These are phyloP conservation scores for honey bee (Apis mellifera) DNA, from an alignment of 1,140 invertebrate species.

Conservation along the genomic window DNA sequence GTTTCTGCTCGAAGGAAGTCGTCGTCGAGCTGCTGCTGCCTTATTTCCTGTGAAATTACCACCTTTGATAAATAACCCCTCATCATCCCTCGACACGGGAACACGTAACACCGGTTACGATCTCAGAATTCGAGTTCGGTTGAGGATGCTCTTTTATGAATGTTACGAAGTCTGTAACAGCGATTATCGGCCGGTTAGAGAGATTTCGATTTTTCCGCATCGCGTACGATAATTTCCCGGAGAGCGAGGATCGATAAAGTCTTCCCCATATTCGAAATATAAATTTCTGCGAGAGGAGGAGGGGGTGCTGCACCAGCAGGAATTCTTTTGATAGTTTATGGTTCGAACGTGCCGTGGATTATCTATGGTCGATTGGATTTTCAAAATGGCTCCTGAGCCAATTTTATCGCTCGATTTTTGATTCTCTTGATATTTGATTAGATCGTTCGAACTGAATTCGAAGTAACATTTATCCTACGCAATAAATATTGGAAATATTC, in stretches of 20 bases:
- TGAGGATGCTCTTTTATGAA: too few species aligned
- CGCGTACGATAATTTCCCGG: slow-evolving; percentile 43
- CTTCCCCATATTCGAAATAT: neutral
- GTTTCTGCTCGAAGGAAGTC: neutral
- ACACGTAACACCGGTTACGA: neutral
- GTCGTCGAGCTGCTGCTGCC: too few species aligned
- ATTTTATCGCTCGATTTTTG: neutral
- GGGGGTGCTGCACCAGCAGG: neutral
- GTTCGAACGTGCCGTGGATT: neutral
- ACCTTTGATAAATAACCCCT: neutral
- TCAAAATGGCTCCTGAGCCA: neutral
- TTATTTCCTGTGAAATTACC: slow-evolving; percentile 6
- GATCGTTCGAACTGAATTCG: too few species aligned
- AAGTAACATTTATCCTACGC: too few species aligned
- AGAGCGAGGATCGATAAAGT: slow-evolving; percentile 43
- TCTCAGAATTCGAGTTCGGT: too few species aligned
- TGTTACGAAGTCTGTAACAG: too few species aligned
- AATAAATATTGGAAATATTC: too few species aligned
- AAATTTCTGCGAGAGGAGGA: neutral
- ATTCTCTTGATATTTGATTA: too few species aligned
- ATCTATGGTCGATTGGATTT: slow-evolving; percentile 4
- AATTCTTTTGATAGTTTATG: neutral
- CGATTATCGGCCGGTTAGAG: slow-evolving; percentile 35
- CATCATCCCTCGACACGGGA: neutral
- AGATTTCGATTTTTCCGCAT: neutral